These are phyloP conservation scores for Nineta flava DNA, from an alignment of 2,888 invertebrate species.

Conservation along the genomic window DNA sequence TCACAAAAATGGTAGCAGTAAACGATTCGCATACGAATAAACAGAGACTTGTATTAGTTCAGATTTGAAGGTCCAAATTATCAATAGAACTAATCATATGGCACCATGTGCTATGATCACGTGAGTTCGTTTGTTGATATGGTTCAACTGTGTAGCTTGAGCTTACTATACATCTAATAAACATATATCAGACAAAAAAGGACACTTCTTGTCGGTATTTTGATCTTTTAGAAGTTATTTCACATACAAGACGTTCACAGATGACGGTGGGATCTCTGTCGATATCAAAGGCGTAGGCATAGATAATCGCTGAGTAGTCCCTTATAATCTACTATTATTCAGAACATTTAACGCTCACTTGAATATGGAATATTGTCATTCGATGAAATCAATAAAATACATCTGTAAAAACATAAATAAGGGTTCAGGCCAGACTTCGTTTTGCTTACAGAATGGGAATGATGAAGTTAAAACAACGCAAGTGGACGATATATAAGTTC, in stretches of 20 bases:
- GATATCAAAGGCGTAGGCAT: neutral
- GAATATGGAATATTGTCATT: neutral
- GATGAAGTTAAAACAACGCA: constrained; percentile 17
- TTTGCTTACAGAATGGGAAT: constrained; percentile 1
- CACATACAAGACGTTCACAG: constrained; percentile 14
- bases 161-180: no score
- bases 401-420: constrained; percentile 2
- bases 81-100: no score
- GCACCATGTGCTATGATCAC: no score
- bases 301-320: constrained; percentile 2
- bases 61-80: no score
- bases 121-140: no score
- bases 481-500: constrained; percentile 15
- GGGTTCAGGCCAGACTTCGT: neutral
- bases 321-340: neutral
- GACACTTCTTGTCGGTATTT: no score
- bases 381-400: neutral
- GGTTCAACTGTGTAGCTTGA: no score
- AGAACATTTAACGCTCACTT: neutral
- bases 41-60: no score
- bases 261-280: neutral
- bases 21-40: no score
- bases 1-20: no score
- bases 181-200: no score
- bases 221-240: no score